Evolutionary conservation across 2,888 invertebrate species (phyloP).

Genomic region (Rhynchonema sp.): DNA sequence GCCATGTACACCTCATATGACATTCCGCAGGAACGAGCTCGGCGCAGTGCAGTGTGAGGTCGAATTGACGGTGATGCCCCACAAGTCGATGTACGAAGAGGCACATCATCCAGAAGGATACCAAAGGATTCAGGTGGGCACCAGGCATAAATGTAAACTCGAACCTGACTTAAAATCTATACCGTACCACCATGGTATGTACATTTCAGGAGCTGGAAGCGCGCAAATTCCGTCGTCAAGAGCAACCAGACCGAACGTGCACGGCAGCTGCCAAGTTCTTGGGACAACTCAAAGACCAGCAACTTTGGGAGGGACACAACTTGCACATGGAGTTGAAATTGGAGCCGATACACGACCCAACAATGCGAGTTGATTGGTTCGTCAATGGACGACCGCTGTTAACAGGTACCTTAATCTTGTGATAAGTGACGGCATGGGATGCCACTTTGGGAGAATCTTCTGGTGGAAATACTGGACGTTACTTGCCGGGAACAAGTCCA

Average conservation of each 20-base stretch:
- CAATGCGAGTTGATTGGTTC: slow-evolving; percentile 96
- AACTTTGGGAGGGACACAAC: slow-evolving; percentile 19
- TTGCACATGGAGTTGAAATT: slow-evolving; percentile 33
- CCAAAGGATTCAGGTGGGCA: not conserved
- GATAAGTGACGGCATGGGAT: no score
- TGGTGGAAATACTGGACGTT: no score
- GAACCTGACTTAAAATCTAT: no score
- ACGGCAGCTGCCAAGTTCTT: slow-evolving; percentile 23
- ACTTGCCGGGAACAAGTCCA: no score
- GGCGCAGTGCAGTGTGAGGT: slow-evolving; percentile 11
- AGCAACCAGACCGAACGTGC: slow-evolving; percentile 15
- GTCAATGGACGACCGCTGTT: slow-evolving; percentile 80
- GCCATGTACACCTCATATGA: slow-evolving; percentile 29
- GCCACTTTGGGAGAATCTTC: no score
- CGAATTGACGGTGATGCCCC: slow-evolving; percentile 16
- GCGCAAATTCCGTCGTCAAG: slow-evolving; percentile 33
- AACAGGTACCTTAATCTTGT: slow-evolving; percentile 20
- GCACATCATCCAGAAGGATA: slow-evolving; percentile 48
- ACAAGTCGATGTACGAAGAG: slow-evolving; percentile 45
- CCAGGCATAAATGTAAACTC: no score
- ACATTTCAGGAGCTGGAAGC: slow-evolving; percentile 37
- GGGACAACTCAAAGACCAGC: slow-evolving; percentile 18
- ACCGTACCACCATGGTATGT: no score
- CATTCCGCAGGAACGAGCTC: slow-evolving; percentile 6
- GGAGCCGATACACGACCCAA: slow-evolving; percentile 89